Conservation (phyloP, 1,140 invertebrate species). For the Diplogasteroides magnus region DNA sequence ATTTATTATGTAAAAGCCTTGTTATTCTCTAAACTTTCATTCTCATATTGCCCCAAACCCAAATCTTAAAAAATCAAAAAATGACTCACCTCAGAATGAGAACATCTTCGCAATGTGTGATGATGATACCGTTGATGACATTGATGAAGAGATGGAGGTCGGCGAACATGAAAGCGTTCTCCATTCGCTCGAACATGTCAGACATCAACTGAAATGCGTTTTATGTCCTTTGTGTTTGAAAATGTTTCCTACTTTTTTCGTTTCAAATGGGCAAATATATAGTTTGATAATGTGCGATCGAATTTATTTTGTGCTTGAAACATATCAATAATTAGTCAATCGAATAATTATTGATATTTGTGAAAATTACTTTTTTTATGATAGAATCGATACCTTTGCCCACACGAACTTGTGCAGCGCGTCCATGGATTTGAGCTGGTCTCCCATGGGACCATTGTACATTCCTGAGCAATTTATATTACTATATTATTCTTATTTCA, state of each 20-base stretch:
- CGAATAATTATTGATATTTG: too few relatives aligned
- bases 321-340: too few relatives aligned
- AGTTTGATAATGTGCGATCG: conserved; percentile 11
- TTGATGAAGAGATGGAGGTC: conserved; percentile 96
- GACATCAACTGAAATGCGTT: conserved; percentile 70
- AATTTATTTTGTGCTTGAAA: too few relatives aligned
- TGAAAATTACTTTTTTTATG: too few relatives aligned
- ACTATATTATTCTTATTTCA: conserved; percentile 58
- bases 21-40: too few relatives aligned
- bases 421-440: conserved; percentile 86
- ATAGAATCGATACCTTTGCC: conserved; percentile 65
- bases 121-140: conserved; percentile 91
- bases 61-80: background rate
- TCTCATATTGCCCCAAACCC: too few relatives aligned
- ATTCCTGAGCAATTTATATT: conserved; percentile 90
- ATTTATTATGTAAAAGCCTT: too few relatives aligned
- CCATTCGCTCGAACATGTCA: conserved; percentile 97
- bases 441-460: conserved; percentile 82
- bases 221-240: background rate
- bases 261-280: conserved; percentile 6
- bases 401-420: conserved; percentile 97
- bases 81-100: conserved; percentile 67
- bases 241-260: conserved; percentile 1
- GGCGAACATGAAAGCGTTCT: conserved; percentile 92
- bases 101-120: conserved; percentile 90